Evolutionary conservation across 1,140 invertebrate genomes (phyloP).

Genomic region (Paraescarpia echinospica): DNA sequence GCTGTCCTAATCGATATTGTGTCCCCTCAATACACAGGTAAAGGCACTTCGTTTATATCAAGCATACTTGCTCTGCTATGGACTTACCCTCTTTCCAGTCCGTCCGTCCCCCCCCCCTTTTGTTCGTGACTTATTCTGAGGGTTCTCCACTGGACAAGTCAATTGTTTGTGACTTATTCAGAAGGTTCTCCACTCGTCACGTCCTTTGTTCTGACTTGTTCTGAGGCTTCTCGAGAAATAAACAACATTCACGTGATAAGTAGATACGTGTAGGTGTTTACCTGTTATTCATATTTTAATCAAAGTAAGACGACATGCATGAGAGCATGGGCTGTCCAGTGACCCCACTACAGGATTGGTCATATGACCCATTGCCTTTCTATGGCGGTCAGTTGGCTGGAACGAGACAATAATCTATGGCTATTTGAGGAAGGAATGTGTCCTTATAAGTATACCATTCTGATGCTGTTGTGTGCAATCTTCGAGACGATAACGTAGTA

Average conservation of each 20-base stretch:
- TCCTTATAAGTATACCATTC: background rate
- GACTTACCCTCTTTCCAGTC: too few relatives aligned
- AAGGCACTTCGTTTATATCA: too few relatives aligned
- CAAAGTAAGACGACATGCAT: background rate
- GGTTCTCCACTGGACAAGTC: background rate
- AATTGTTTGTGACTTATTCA: background rate
- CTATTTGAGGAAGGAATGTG: background rate
- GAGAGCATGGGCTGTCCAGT: background rate
- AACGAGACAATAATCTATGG: too few relatives aligned
- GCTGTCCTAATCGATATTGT: too few relatives aligned
- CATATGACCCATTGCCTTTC: background rate
- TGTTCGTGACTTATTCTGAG: background rate
- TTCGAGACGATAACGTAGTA: too few relatives aligned
- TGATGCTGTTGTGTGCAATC: background rate
- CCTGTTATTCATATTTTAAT: background rate
- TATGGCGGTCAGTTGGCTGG: background rate
- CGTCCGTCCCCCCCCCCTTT: too few relatives aligned
- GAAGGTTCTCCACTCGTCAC: background rate
- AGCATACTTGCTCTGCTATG: too few relatives aligned
- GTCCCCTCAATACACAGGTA: too few relatives aligned
- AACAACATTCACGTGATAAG: background rate
- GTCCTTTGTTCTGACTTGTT: too few relatives aligned
- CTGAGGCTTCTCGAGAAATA: too few relatives aligned
- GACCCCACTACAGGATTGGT: background rate
- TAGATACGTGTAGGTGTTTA: background rate